Base-by-base conservation (phyloP, 2,888 invertebrate species). In the Eurytoma adleriae region DNA sequence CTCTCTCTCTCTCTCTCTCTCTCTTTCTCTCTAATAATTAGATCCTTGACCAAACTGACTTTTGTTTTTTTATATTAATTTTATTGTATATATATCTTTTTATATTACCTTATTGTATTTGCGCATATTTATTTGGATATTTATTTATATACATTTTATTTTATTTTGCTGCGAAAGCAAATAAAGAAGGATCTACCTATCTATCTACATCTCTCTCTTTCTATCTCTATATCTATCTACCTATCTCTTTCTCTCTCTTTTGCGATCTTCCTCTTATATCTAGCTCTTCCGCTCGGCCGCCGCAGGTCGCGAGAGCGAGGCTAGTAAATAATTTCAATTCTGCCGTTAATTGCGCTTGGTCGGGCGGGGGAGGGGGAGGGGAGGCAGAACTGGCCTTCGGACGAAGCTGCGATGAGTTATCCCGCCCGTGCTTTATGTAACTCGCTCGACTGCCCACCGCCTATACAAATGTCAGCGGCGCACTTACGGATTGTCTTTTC, bases 241-340 rank as follows among this genome's bases (percentile, higher is more conserved):
- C 56, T 16, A 20, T 10, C 12, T 66, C 48, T 4, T 7, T 54
- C 12, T n/a, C 14, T n/a, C 54, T 54, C 54, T n/a, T 3, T 7
- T 40, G 48, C 10, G 64, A 40, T 40, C 12, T 20, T 20, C 24
- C 12, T 20, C 24, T 13, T 64, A 7, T 40, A 2, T 40, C 3
- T 40, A 40, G 40, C 4, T 40, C 40, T 40, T 40, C 40, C 40
- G 64, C 18, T 62, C 30, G 5, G 64, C 10, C 30, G 20, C 18
- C 18, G 64, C 18, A 4, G 10, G 64, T 10, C 70, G 20, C 12
- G 48, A 18, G 40, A 18, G 40, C 18, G 48, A 14, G 14, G 54
- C 52, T 50, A 27, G 71, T 61, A 61, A 72, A 61, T 72, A 27
- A 72, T 50, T 50, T 61, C 61, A 52, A 69, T 61, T 61, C 27